Evolutionary conservation across 1,140 invertebrate genomes (phyloP), one percentile per base, ranked within the genome.

Genomic region (Leptoteleia sp.): DNA sequence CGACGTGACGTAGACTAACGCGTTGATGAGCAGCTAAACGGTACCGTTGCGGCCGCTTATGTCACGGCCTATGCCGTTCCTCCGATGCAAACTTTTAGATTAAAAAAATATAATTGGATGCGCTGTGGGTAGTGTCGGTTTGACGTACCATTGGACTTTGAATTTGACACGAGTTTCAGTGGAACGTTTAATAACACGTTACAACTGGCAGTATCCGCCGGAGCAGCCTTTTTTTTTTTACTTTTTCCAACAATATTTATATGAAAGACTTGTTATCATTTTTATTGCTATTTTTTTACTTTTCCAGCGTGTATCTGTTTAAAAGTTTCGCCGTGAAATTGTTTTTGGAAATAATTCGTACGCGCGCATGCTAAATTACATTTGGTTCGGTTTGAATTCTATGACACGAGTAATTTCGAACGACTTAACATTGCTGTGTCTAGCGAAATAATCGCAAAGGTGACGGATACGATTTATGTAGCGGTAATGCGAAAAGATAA

Each of bases 1-100:
- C 47, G 11, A 40, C 59, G 61, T 50, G 43, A 65, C 67, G 67
- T 52, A 13, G 37, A 47, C 47, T 25, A 47, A 29, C 47, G 68
- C 68, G 52, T 52, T 71, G 67, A 61, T 54, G 55, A 71, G 55
- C 45, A 45, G 31, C 40, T 29, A 59, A 70, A 25, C 45, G 43
- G 25, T 59, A 50, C 45, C 52, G 52, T 29, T 37, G 50, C 22
- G 6, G 15, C n/a, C n/a, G 17, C 13, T 68, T 68, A 47, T 48
- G 64, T 70, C 65, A 50, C 45, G 52, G 37, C 0, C 27, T 17
- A 43, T 9, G 7, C 38, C n/a, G 40, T 19, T 9, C n/a, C n/a
- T 8, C 15, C 29, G 16, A 45, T 54, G 16, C n/a, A 54, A 54
- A 25, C 27, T 38, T 45, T 6, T 12, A 42, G 17, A 0, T 31